Conservation (phyloP, 2,797 vertebrate species). For the Macrochelys suwanniensis region DNA sequence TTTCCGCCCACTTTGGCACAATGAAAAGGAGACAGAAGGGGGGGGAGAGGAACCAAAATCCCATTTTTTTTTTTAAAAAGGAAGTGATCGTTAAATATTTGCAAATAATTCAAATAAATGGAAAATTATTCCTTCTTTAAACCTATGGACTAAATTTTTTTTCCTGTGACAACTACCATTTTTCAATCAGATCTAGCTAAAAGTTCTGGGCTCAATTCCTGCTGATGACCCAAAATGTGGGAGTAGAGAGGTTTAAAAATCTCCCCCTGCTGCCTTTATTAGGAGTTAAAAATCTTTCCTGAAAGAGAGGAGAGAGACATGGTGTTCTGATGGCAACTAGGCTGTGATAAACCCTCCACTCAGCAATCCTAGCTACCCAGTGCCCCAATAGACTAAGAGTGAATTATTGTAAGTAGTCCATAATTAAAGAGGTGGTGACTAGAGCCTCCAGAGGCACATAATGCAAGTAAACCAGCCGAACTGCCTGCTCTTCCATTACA, state of each 20-base stretch:
- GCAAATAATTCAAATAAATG: not conserved
- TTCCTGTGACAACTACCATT: not conserved
- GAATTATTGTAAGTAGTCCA: not conserved
- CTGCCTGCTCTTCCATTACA: not conserved
- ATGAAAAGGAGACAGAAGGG: not conserved
- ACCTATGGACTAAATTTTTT: not conserved
- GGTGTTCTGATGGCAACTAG: not conserved
- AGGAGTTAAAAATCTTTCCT: not conserved
- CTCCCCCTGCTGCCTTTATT: not conserved
- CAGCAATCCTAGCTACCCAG: not conserved
- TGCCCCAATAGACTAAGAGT: not conserved
- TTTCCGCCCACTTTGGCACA: not conserved
- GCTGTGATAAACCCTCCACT: not conserved
- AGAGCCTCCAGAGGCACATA: rapidly evolving
- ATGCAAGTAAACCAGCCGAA: rapidly evolving
- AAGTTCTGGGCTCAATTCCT: not conserved
- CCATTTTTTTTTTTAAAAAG: not conserved
- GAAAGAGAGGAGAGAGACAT: not conserved
- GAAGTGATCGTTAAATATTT: not conserved
- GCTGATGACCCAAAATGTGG: not conserved
- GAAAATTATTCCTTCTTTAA: not conserved
- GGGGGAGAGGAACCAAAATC: not conserved
- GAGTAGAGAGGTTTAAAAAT: rapidly evolving
- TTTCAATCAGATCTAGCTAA: not conserved
- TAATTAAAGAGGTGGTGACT: not conserved